Conservation (phyloP, 2,888 invertebrate genomes). For the Yponomeuta plumbellus region DNA sequence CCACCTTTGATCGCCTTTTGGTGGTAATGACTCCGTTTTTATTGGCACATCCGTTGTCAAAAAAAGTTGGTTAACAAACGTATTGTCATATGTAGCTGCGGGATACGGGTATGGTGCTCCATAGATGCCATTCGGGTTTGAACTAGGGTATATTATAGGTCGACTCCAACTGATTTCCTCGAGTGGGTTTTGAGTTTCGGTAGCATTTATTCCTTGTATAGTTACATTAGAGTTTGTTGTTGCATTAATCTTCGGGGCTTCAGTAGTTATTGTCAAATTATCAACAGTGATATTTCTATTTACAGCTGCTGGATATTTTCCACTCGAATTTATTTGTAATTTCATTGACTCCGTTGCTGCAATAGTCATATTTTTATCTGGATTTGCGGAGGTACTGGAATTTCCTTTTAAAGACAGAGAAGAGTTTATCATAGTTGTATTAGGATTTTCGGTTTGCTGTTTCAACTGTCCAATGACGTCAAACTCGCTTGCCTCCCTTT, state of each 20-base stretch:
- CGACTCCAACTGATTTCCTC: conserved; percentile 18
- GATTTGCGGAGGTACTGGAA: not conserved
- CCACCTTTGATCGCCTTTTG: conserved; percentile 52
- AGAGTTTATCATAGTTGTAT: not conserved
- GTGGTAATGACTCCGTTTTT: conserved; percentile 42
- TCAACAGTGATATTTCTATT: not conserved
- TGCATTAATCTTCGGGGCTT: not conserved
- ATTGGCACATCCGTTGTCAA: conserved; percentile 50
- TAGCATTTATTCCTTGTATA: conserved; percentile 15
- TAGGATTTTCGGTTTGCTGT: not conserved
- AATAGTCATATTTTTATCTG: not conserved
- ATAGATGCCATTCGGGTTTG: not conserved
- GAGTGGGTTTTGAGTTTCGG: conserved; percentile 14
- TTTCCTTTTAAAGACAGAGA: not conserved
- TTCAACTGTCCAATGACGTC: not conserved
- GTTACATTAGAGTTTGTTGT: not conserved
- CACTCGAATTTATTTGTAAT: conserved; percentile 17
- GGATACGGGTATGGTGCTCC: conserved; percentile 26
- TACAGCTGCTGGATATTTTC: conserved; percentile 40
- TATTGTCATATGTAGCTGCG: conserved; percentile 30
- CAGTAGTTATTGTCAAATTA: conserved; percentile 8
- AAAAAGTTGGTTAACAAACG: conserved; percentile 50
- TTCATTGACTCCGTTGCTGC: not conserved
- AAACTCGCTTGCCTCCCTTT: not conserved
- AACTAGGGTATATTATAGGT: not conserved